A percentile compares a stretch with the other conserved stretches of the same genome.
These are phyloP conservation scores for Drosophila azteca DNA, from an alignment of 1,140 invertebrate species.

Conservation along the genomic window DNA sequence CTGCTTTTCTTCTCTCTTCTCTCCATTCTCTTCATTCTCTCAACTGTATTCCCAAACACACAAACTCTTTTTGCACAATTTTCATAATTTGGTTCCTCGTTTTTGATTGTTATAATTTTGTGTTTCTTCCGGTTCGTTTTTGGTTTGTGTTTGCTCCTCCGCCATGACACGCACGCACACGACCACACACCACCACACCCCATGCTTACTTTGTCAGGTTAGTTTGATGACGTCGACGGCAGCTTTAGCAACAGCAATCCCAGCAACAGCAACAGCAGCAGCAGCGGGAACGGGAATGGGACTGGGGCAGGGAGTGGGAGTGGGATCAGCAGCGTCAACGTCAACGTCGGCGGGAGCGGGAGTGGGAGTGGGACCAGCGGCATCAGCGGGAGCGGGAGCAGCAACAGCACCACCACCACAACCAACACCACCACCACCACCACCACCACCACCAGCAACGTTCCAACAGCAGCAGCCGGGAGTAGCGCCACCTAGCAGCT, in stretches of 20 bases:
- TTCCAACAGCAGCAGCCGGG: conserved; percentile 41
- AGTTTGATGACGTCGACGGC: conserved; percentile 92
- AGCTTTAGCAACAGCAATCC: conserved; percentile 54
- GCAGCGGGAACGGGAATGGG: not conserved
- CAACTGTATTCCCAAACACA: conserved; percentile 1
- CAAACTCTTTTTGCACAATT: not conserved
- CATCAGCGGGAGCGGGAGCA: conserved; percentile 9
- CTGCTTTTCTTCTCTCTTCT: conserved; percentile 20
- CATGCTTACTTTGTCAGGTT: conserved; percentile 91
- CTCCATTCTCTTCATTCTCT: not conserved
- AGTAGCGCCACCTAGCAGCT: conserved; percentile 56
- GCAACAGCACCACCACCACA: conserved; percentile 10
- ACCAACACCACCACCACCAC: conserved; percentile 8
- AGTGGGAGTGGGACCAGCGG: conserved; percentile 12
- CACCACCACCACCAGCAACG: conserved; percentile 44
- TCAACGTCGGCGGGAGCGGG: conserved; percentile 16
- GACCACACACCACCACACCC: conserved; percentile 84
- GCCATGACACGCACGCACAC: conserved; percentile 83
- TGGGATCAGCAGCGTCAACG: conserved; percentile 8
- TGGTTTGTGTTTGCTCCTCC: conserved; percentile 84
- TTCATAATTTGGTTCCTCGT: conserved; percentile 1
- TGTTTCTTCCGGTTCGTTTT: conserved; percentile 37
- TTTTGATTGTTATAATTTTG: conserved; percentile 56
- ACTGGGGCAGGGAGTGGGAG: not conserved
- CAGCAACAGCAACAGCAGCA: conserved; percentile 18